A percentile compares a stretch with the other conserved stretches of the same genome.
Evolutionary conservation across 2,113 vertebrate genomes (phyloP).

Genomic region (Lophotis ruficrista): DNA sequence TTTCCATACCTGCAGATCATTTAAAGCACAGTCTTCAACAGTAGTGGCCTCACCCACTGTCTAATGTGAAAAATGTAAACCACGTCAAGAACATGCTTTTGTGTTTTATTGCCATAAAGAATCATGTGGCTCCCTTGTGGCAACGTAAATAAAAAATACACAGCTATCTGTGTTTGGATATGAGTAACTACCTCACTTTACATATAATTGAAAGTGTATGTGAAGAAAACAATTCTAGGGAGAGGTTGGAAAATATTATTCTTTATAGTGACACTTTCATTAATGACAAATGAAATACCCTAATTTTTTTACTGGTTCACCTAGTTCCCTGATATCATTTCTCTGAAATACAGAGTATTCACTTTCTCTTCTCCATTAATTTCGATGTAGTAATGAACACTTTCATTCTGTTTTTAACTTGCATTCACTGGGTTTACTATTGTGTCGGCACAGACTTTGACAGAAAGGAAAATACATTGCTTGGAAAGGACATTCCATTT

Average conservation of each 20-base stretch:
- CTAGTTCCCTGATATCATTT: neutral
- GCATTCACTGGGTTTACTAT: neutral
- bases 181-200: neutral
- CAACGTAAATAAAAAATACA: neutral
- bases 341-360: neutral
- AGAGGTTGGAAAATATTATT: neutral
- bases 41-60: neutral
- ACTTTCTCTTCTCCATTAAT: neutral
- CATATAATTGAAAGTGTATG: neutral
- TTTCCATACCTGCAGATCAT: neutral
- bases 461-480: neutral
- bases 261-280: neutral
- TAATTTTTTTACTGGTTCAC: neutral
- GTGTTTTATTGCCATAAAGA: neutral
- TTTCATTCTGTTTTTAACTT: neutral
- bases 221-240: neutral
- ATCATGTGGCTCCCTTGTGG: neutral
- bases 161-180: neutral
- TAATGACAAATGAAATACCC: neutral
- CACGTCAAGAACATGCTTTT: neutral
- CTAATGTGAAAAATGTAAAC: neutral
- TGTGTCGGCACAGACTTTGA: neutral
- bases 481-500: neutral
- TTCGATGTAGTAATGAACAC: neutral
- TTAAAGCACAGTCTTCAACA: neutral